Evolutionary conservation across 1,140 invertebrate genomes (phyloP), one percentile per base, ranked within the genome.

Genomic region (Calephelis nemesis): DNA sequence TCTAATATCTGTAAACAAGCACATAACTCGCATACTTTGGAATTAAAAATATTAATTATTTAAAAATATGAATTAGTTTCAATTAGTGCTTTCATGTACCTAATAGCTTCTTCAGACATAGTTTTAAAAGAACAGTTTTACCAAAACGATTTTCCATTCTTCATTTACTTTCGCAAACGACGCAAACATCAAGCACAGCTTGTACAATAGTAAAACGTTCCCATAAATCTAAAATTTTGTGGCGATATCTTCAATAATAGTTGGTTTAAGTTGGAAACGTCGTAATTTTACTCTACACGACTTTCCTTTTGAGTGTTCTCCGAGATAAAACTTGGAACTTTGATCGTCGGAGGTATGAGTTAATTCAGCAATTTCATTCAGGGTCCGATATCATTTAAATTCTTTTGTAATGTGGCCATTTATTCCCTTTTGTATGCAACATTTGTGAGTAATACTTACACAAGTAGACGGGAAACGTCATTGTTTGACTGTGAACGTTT

Each of bases 401-500:
- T 40, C 54, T 58, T 58, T 58, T 58, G 54, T 58, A 30, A 58
- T 58, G 54, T 30, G 54, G 54, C 19, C 54, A 58, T 30, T 58
- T 58, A 19, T 54, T 19, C 52, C 52, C 52, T 19, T 54, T 58
- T 58, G 39, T 58, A 58, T 58, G 30, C 54, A 58, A 19, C 54
- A 58, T 58, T 58, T 58, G 54, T 58, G 5, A 60, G 58, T 60
- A 40, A 60, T 39, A 39, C 12, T 60, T 60, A 60, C n/a, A 60
- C 58, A 60, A 13, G 39, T 13, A 12, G 58, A 77, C 77, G 76
- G 75, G 73, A 77, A 82, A 78, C 74, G 72, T 82, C 76, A 82
- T 83, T 83, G 81, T 85, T 83, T 80, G 78, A 62, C 63, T 73
- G 72, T 73, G 77, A 77, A 76, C 77, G 78, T 77, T 81, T 82